phyloP scores from a whole-genome alignment of 2,113 vertebrate genomes.

The Gobio gobio region DNA sequence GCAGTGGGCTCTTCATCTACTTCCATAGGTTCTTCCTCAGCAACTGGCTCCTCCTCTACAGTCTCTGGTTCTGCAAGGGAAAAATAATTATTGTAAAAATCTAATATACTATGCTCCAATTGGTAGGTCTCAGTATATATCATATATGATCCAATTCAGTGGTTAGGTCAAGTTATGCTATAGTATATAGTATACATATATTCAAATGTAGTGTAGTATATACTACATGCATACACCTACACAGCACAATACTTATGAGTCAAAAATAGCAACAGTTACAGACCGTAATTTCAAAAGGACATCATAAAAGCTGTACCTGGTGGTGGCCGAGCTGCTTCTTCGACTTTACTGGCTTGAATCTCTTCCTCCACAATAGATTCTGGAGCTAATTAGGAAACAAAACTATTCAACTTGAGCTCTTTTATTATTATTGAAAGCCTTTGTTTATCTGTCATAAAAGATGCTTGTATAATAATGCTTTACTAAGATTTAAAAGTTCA shows the following conservation, averaged over 20 bases:
- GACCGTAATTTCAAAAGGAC: neutral
- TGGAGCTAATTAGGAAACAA: constrained; percentile 30
- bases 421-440: neutral
- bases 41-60: constrained; percentile 34
- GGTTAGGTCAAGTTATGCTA: neutral
- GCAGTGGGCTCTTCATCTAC: constrained; percentile 40
- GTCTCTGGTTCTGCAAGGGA: constrained; percentile 18
- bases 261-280: neutral
- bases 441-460: neutral
- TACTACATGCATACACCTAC: neutral
- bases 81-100: neutral
- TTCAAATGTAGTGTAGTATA: neutral
- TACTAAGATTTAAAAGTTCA: neutral
- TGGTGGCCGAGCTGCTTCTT: constrained; percentile 42
- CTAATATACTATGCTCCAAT: neutral
- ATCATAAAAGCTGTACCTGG: constrained; percentile 22
- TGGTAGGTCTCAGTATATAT: neutral
- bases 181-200: too few relatives aligned
- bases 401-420: neutral
- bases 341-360: constrained; percentile 55
- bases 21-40: constrained; percentile 55
- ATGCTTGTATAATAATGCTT: neutral
- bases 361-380: constrained; percentile 52
- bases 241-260: neutral
- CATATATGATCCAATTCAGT: neutral